phyloP scores from a whole-genome alignment of 2,888 invertebrate genomes.

The Phlogophora meticulosa region DNA sequence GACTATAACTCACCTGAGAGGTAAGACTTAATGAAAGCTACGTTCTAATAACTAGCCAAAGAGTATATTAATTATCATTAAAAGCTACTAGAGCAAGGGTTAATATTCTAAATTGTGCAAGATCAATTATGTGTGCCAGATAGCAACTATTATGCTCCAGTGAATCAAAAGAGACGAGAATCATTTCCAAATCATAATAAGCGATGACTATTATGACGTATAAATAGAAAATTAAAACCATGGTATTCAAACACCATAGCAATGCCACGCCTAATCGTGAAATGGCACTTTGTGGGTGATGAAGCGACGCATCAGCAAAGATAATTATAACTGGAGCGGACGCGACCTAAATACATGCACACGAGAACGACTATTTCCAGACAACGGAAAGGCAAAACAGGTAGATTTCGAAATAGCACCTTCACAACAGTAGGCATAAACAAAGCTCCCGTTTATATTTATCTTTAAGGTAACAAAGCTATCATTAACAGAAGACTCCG shows the following conservation, averaged over 20 bases:
- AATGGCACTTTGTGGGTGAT: slow-evolving; percentile 73
- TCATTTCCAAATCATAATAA: slow-evolving; percentile 21
- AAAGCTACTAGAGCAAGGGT: slow-evolving; percentile 8
- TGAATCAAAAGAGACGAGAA: not conserved
- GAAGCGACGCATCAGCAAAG: slow-evolving; percentile 82
- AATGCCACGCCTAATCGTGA: slow-evolving; percentile 68
- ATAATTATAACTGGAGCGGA: slow-evolving; percentile 84
- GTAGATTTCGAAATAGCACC: slow-evolving; percentile 83
- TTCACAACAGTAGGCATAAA: slow-evolving; percentile 54
- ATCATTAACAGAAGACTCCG: slow-evolving; percentile 51
- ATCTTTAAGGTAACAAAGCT: slow-evolving; percentile 44
- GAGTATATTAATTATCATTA: slow-evolving; percentile 50
- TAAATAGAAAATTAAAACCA: slow-evolving; percentile 40
- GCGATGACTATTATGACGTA: not conserved
- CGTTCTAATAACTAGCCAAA: slow-evolving; percentile 55
- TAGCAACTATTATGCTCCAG: not conserved
- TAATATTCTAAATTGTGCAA: slow-evolving; percentile 14
- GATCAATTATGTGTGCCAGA: not conserved
- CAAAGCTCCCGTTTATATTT: slow-evolving; percentile 40
- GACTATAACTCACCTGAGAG: slow-evolving; percentile 68
- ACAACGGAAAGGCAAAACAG: slow-evolving; percentile 82
- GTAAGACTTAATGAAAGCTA: slow-evolving; percentile 71
- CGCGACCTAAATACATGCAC: slow-evolving; percentile 86
- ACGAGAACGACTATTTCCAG: slow-evolving; percentile 86
- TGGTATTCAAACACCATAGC: slow-evolving; percentile 54